phyloP scores from a whole-genome alignment of 2,113 vertebrate species.

The Nycticebus coucang region DNA sequence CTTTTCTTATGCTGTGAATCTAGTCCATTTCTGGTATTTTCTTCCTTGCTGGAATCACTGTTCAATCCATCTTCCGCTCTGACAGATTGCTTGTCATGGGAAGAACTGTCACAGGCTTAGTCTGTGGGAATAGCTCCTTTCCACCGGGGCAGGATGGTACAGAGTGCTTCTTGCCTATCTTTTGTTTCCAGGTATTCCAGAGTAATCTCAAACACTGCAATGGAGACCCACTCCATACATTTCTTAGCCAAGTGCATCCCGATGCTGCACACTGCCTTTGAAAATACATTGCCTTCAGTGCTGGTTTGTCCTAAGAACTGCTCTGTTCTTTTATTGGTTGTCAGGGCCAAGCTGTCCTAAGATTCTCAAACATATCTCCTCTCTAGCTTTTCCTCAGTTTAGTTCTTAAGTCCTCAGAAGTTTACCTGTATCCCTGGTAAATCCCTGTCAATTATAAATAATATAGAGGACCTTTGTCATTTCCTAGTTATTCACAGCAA shows the following conservation, averaged over 20 bases:
- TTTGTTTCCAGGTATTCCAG: constrained; percentile 93
- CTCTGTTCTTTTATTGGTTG: not conserved
- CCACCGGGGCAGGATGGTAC: constrained; percentile 93
- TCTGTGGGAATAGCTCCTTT: constrained; percentile 93
- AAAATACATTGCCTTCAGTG: not conserved
- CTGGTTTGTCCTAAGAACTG: not conserved
- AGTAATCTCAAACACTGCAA: constrained; percentile 97
- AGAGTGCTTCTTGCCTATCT: constrained; percentile 96
- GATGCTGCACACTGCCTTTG: not conserved
- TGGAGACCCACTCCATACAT: constrained; percentile 59
- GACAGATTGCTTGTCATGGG: constrained; percentile 27
- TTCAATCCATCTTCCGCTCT: constrained; percentile 53
- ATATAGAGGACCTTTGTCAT: not conserved
- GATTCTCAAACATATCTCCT: not conserved
- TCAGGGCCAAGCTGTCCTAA: not conserved
- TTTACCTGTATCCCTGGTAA: not conserved
- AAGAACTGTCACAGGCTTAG: constrained; percentile 65
- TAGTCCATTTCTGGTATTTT: not conserved
- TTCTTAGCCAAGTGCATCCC: not conserved
- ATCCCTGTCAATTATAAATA: no score
- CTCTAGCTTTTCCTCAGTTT: not conserved
- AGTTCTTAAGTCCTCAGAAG: not conserved
- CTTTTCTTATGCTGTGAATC: not conserved
- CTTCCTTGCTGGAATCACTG: constrained; percentile 72
- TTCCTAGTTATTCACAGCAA: not conserved